A percentile compares a stretch with the other conserved stretches of the same genome.
Evolutionary conservation across 1,140 invertebrate genomes (phyloP).

Genomic region (Frieseomelitta varia): DNA sequence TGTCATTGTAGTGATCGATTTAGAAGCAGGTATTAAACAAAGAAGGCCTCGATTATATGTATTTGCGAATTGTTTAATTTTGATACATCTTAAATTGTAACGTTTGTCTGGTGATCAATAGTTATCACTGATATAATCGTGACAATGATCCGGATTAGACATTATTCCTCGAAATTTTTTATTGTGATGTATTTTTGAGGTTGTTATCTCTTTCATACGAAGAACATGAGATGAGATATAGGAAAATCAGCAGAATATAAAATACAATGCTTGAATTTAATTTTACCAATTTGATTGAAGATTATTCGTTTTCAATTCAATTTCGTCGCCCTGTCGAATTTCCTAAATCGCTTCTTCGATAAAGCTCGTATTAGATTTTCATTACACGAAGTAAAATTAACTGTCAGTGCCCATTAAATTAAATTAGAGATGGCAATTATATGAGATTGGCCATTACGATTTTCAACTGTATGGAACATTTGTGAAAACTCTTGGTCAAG

Average conservation of each 20-base stretch:
- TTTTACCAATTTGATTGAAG: no score
- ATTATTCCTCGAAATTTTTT: neutral
- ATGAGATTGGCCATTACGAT: no score
- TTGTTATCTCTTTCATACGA: neutral
- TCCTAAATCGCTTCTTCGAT: neutral
- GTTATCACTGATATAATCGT: neutral
- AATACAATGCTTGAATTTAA: no score
- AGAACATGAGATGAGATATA: no score
- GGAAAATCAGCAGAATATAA: no score
- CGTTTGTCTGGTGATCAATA: neutral
- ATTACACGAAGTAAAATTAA: no score
- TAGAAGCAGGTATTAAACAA: neutral
- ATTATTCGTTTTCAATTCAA: no score
- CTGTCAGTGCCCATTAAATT: no score
- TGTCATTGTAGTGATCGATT: neutral
- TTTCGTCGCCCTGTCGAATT: neutral
- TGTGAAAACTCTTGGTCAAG: no score
- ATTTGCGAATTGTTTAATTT: neutral
- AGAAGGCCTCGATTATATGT: neutral
- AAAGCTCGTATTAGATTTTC: no score
- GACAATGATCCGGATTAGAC: neutral
- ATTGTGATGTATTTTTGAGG: neutral
- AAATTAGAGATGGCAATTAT: no score
- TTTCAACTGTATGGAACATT: no score
- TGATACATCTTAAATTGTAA: neutral